These are phyloP conservation scores for Drosophila hydei DNA, from an alignment of 1,140 invertebrate genomes.

Conservation along the genomic window DNA sequence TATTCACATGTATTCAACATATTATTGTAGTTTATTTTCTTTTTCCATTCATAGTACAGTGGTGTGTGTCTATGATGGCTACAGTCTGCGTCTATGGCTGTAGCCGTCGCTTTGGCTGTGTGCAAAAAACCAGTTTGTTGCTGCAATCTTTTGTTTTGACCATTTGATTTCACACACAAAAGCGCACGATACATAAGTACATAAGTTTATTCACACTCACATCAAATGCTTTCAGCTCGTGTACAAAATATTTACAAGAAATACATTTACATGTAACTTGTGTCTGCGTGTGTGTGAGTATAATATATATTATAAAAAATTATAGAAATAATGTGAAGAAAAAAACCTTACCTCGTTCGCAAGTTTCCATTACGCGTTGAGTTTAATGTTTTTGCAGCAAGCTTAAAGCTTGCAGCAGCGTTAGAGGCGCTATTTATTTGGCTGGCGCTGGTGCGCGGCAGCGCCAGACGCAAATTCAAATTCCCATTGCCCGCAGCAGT, in stretches of 20 bases:
- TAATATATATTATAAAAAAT: constrained; percentile 10
- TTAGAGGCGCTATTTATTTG: constrained; percentile 83
- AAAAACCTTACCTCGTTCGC: constrained; percentile 87
- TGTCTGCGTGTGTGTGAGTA: neutral
- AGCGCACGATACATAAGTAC: constrained; percentile 27
- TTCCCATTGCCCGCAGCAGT: constrained; percentile 49
- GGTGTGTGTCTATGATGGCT: constrained; percentile 83
- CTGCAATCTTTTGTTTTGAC: constrained; percentile 63
- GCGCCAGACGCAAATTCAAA: constrained; percentile 56
- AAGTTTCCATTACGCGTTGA: constrained; percentile 64
- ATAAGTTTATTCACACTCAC: constrained; percentile 2
- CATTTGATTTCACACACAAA: constrained; percentile 58
- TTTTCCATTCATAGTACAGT: constrained; percentile 24
- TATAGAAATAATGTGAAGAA: constrained; percentile 56
- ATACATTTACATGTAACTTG: neutral
- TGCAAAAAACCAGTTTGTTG: constrained; percentile 62
- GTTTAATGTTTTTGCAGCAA: constrained; percentile 60
- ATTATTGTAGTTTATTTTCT: constrained; percentile 32
- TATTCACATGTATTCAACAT: constrained; percentile 7
- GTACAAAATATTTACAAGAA: constrained; percentile 5
- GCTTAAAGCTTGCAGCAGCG: constrained; percentile 84
- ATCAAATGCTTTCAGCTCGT: constrained; percentile 1
- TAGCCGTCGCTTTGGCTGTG: constrained; percentile 28
- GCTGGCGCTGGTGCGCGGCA: constrained; percentile 68
- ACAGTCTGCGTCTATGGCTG: constrained; percentile 4